These are phyloP conservation scores for Chloroceryle inda DNA, from an alignment of 2,797 vertebrate genomes.

Conservation along the genomic window DNA sequence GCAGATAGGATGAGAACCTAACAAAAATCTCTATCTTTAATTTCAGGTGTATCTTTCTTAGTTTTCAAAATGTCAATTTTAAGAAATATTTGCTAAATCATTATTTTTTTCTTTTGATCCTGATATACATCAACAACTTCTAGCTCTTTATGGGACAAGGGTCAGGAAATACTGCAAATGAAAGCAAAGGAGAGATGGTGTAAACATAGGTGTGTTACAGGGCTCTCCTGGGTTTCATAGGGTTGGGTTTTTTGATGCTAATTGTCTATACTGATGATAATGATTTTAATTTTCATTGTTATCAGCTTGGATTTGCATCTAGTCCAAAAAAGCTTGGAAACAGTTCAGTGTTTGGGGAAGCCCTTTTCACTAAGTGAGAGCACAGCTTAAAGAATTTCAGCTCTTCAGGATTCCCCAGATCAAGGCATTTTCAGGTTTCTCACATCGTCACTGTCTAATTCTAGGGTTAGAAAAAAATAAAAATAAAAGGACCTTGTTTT, in stretches of 20 bases:
- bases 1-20: background rate
- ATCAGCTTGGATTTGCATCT: background rate
- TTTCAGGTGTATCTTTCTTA: background rate
- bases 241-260: accelerated
- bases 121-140: background rate
- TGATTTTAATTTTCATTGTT: background rate
- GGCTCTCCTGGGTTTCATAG: background rate
- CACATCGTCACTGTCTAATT: background rate
- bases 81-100: background rate
- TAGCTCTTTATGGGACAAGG: background rate
- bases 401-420: background rate
- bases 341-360: background rate
- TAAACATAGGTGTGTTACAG: background rate
- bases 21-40: background rate
- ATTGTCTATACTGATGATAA: background rate
- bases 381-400: background rate
- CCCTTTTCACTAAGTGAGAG: background rate
- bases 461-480: background rate
- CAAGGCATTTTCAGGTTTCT: background rate
- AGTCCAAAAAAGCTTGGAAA: background rate
- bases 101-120: background rate
- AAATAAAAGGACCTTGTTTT: background rate
- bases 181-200: background rate
- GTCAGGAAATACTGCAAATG: background rate
- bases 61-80: background rate